Evolutionary conservation across 1,140 invertebrate genomes (phyloP), one percentile per base, ranked within the genome.

Genomic region (Adoxophyes honmai): DNA sequence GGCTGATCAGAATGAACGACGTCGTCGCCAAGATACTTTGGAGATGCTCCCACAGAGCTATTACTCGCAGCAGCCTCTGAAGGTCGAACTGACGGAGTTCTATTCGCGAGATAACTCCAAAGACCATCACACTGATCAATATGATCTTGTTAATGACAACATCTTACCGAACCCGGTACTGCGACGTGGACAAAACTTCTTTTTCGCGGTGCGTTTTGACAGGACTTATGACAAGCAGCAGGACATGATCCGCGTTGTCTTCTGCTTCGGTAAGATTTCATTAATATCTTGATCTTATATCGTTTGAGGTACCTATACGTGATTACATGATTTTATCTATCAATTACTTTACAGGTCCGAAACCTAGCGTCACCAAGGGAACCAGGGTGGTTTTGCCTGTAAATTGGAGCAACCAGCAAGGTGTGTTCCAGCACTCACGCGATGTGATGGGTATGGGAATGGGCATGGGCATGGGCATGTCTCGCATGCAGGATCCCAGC

Each of bases 61-160:
- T 62, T 90, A 89, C 59, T 86, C 84, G 2, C 87, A 89, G 73
- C 89, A 91, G 42, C 91, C 91, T 0, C 68, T 93, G 54, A 89
- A 90, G 64, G 91, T 94, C 2, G 89, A 92, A 34, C 72, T 90
- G 1, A 90, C 93, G 3, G 92, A 93, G 67, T 91, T 94, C 57
- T 93, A 93, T 70, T 89, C 91, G 6, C 76, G 88, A 53, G 91
- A 93, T 55, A 95, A 95, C 73, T 90, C 91, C 1, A 90, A 90
- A 62, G 89, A 90, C 34, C 93, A 94, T 72, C 92, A 92, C 64
- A 94, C 94, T 8, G 90, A 91, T 56, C 89, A 91, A 62, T 95
- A 92, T 73, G 93, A 94, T 66, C 68, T 93, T 16, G 88, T 91
- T 0, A 89, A 90, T 52, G 89, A 90, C 48, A 88, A 74, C 28